Evolutionary conservation across 30 jellyfish, hydroid and myxozoan genomes (phyloP), one percentile per base, ranked within the genome.

Genomic region (Aurelia aurita): DNA sequence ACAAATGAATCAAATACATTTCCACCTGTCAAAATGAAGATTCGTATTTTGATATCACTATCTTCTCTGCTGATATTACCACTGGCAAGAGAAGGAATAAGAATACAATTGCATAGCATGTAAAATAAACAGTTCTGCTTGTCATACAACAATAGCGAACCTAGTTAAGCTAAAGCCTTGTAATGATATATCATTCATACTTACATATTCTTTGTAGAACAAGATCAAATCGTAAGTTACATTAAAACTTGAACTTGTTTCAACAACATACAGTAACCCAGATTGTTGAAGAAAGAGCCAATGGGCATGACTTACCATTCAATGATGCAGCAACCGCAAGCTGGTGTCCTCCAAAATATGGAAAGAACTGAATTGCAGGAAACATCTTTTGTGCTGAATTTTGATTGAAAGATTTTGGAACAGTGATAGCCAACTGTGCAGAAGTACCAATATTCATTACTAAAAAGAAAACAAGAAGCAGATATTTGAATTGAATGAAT

Each of bases 391-490:
- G 47, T 15, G 79, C 21, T 46, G 47, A 58, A 10, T 31, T 18
- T 6, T 34, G 27, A 39, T 31, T 61, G 18, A 2, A 34, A 21
- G 61, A 12, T 19, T 64, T 32, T 31, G 74, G 80, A 29, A 78
- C 62, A 1, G 54, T 34, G 16, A 80, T 34, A 25, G 98, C 93
- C 26, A 91, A 72, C 77, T 91, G 98, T 18, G 96, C 63, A 2
- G 98, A 85, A 44, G 98, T 91, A 3, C 98, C 98, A 45, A 91
- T 58, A 65, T 91, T 91, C 76, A 91, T 14, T 20, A 85, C 98
- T 90, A 57, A 9, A 82, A 58, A 39, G 51, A 22, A 23, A 67
- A 22, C 5, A 27, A 28, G 49, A 59, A 23, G 10, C 1, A 39
- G 51, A 39, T 6, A n/a, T n/a, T n/a, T n/a, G 16, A 31, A 39